Base-by-base conservation (phyloP, 2,113 vertebrate species). In the Notothenia coriiceps region DNA sequence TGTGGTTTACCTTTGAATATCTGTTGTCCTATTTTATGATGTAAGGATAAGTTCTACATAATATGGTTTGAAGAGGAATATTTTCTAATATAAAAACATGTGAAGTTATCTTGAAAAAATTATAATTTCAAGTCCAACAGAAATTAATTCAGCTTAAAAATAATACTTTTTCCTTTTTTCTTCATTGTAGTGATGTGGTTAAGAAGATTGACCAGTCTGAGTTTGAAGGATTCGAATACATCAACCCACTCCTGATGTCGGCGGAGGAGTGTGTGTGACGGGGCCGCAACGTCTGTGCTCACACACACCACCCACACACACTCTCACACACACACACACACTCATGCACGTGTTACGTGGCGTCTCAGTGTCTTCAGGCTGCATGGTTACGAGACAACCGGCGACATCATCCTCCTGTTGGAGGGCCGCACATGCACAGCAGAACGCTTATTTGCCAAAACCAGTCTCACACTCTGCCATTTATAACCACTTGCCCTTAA, bases 141-240 rank as follows among this genome's bases (percentile, higher is more conserved):
- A 35, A 54, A 18, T 29, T 2, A 29, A 29, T 29, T 29, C 29
- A 29, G 29, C 29, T 29, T 29, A 29, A 29, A 29, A 29, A 29
- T 0, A 29, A 29, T 29, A 29, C 17, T 2, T 47, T 47, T 61
- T 35, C 55, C 22, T 60, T 50, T 60, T 50, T n/a, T 77, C 65
- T 90, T 82, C 54, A 2, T 63, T 33, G 6, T 83, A 99, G 98
- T 49, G 98, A 99, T 71, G 95, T 96, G 82, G 97, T 99, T 74
- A 97, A 96, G 95, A 99, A 99, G 95, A 99, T 99, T 70, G 98
- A 99, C 91, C 98, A 99, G 92, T 99, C 98, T 54, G 98, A 99
- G 92, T 99, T 99, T 85, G 98, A 99, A 95, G 98, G 98, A 20
- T 99, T 99, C 62, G 98, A 99, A 94, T 99, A 99, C 90, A 99